These are phyloP conservation scores for Drosophila kepulauana DNA, from an alignment of 1,140 invertebrate species.

Conservation along the genomic window DNA sequence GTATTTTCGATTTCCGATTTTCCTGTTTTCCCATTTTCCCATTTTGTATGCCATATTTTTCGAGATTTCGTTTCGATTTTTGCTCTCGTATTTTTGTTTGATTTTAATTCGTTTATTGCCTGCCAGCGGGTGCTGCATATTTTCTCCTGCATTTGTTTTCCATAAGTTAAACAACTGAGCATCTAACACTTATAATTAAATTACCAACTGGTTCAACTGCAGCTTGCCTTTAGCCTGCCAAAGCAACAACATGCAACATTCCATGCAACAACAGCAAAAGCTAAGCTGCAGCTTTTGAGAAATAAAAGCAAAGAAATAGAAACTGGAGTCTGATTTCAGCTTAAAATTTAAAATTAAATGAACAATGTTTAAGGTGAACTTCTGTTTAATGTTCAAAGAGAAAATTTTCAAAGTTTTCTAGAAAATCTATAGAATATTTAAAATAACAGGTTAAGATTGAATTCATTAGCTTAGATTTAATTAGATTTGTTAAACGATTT, in stretches of 20 bases:
- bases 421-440: no score
- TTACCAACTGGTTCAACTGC: background rate
- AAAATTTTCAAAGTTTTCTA: no score
- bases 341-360: no score
- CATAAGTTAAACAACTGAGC: background rate
- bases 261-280: background rate
- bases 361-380: no score
- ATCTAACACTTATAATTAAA: constrained; percentile 21
- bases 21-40: no score
- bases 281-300: no score
- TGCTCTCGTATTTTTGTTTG: background rate
- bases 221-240: background rate
- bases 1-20: background rate
- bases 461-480: no score
- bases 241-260: background rate
- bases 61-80: background rate
- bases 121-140: background rate
- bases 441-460: no score
- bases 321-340: no score
- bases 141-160: background rate
- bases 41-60: background rate
- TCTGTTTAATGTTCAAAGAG: no score
- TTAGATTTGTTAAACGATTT: no score
- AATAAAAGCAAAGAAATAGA: no score
- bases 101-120: constrained; percentile 11